A percentile compares a stretch with the other conserved stretches of the same genome.
Conservation (phyloP, 2,888 invertebrate genomes). For the Tenthredo livida region DNA sequence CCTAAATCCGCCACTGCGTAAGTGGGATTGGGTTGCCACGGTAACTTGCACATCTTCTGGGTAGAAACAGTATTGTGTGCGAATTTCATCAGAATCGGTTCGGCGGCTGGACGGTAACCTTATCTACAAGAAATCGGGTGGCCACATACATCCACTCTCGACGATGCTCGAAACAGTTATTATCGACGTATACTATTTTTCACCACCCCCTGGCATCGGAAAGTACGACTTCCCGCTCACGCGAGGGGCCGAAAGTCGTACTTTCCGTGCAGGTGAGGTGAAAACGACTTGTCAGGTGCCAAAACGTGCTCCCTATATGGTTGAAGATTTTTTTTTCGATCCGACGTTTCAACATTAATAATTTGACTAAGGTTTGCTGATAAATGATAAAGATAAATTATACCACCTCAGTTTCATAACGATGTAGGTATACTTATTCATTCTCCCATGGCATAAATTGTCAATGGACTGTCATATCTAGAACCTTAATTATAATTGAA, state of each 20-base stretch:
- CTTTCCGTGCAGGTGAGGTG: too few species aligned
- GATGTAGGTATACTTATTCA: background rate
- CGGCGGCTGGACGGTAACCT: background rate
- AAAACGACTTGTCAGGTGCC: background rate
- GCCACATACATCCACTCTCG: background rate
- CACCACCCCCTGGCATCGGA: too few species aligned
- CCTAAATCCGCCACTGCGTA: too few species aligned
- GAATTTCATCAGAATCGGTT: background rate
- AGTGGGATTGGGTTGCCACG: background rate
- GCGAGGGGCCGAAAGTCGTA: too few species aligned
- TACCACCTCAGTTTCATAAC: background rate
- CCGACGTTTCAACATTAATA: background rate
- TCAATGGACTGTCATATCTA: background rate
- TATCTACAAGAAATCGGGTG: slow-evolving; percentile 1
- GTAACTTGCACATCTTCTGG: background rate
- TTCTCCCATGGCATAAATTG: background rate
- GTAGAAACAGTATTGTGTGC: background rate
- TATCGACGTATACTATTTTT: too few species aligned
- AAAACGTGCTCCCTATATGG: background rate
- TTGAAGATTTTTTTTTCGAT: background rate
- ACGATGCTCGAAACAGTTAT: too few species aligned
- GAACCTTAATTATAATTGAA: background rate
- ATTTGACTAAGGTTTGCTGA: background rate
- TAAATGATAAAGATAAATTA: background rate
- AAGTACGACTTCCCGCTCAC: too few species aligned